Conservation (phyloP, 2,888 invertebrate genomes). For the Punctoribates punctum region DNA sequence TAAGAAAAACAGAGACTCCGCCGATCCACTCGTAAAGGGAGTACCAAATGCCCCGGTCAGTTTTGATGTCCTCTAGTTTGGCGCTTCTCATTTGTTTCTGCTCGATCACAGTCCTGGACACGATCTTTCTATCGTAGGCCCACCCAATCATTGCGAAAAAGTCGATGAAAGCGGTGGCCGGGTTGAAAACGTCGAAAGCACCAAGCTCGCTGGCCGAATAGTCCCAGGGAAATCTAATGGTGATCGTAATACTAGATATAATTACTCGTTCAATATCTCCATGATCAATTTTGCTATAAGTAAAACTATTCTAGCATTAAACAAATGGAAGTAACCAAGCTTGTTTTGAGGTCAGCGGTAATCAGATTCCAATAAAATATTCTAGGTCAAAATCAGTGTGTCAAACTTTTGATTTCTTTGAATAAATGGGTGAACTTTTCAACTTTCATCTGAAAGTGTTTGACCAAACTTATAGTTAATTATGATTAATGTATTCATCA, state of each 20-base stretch:
- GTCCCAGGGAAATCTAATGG: slow-evolving; percentile 54
- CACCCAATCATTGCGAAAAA: slow-evolving; percentile 52
- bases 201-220: slow-evolving; percentile 55
- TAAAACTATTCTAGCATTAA: too few species aligned
- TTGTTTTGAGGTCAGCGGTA: too few species aligned
- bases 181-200: slow-evolving; percentile 51
- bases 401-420: too few species aligned
- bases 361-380: too few species aligned
- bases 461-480: too few species aligned
- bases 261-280: neutral
- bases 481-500: too few species aligned
- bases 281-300: too few species aligned
- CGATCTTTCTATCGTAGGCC: slow-evolving; percentile 38
- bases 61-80: neutral
- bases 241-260: neutral
- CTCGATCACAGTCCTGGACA: slow-evolving; percentile 37
- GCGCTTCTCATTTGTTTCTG: slow-evolving; percentile 12
- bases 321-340: too few species aligned
- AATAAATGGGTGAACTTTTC: too few species aligned
- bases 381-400: too few species aligned
- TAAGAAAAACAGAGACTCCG: neutral
- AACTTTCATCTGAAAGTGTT: too few species aligned
- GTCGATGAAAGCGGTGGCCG: slow-evolving; percentile 55
- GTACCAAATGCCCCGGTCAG: neutral
- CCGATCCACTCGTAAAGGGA: slow-evolving; percentile 20